Percentiles rank a stretch among this genome's conserved stretches.
phyloP scores from a whole-genome alignment of 2,113 vertebrate genomes.

The Alexandromys fortis region DNA sequence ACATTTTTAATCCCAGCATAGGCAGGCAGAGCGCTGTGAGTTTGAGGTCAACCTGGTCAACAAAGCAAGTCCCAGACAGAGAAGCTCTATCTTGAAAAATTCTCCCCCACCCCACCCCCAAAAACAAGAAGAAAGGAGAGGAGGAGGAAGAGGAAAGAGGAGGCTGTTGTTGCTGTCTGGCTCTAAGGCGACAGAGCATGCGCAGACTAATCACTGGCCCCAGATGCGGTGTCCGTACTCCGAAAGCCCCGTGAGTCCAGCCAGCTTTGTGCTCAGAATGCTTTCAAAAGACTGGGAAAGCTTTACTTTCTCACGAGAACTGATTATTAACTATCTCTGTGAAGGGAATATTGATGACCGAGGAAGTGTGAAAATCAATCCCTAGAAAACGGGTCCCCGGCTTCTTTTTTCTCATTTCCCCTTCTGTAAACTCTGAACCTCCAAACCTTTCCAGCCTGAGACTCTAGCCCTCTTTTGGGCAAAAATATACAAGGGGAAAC shows the following conservation, averaged over 20 bases:
- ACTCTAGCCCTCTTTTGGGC: neutral
- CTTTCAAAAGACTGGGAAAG: conserved; percentile 74
- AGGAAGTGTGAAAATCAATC: conserved; percentile 84
- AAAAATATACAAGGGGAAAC: neutral
- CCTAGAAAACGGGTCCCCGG: conserved; percentile 80
- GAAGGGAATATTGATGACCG: conserved; percentile 75
- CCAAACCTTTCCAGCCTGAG: neutral
- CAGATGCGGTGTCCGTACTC: neutral
- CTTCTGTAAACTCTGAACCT: neutral
- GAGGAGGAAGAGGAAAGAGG: neutral
- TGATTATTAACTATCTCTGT: conserved; percentile 89
- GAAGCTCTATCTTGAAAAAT: neutral
- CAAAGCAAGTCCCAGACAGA: neutral
- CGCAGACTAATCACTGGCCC: rapidly evolving
- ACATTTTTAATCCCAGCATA: neutral
- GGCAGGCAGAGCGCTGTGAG: neutral
- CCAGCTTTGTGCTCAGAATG: conserved; percentile 54
- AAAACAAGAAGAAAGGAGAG: neutral
- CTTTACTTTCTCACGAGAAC: conserved; percentile 87
- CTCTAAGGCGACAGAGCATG: neutral
- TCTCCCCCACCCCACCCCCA: neutral
- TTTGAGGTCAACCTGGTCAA: neutral
- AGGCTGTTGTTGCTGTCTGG: neutral
- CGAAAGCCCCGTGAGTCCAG: neutral
- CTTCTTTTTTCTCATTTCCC: conserved; percentile 65